Evolutionary conservation across 1,140 invertebrate species (phyloP), one percentile per base, ranked within the genome.

Genomic region (Varroa destructor): DNA sequence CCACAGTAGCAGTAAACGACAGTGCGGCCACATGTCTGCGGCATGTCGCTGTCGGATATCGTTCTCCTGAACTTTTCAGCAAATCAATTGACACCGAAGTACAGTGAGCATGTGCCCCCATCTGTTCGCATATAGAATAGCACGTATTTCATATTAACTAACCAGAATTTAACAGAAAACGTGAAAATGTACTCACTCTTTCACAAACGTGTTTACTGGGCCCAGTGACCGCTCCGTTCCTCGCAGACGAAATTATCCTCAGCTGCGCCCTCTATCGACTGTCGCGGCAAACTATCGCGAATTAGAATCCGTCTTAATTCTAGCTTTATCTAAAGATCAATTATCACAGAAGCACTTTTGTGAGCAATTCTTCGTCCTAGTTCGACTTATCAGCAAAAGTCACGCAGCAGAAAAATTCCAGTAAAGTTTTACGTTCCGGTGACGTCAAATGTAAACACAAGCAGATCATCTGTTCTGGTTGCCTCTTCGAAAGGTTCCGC

Each of bases 391-490:
- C 46, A 51, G 46, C 8, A 8, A 51, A 51, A 51, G 8, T 51
- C 46, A 8, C 8, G 3, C 8, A 3, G 46, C 46, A 51, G 46
- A 51, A 3, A 8, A 51, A 8, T 8, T 8, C 46, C 46, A 3
- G 46, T 3, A 5, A 3, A 8, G 4, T 51, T 51, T 51, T 51
- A 5, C 40, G 40, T 12, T 40, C 37, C 3, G 10, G 40, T 67
- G 61, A 67, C 61, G 61, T 67, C 61, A 67, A 46, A 67, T 67
- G 61, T 67, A 67, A 67, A 67, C 61, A 67, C 61, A 67, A 3
- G 8, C 4, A 5, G 61, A 67, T 67, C 61, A 67, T 67, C 61
- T 67, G 61, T 12, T 58, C 6, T 51, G 46, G 46, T 40, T 12
- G 61, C 10, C 61, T 40, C 61, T 67, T 67, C 61, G 61, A 67